Conservation (phyloP, 2,888 invertebrate species). For the Xestia ashworthii region DNA sequence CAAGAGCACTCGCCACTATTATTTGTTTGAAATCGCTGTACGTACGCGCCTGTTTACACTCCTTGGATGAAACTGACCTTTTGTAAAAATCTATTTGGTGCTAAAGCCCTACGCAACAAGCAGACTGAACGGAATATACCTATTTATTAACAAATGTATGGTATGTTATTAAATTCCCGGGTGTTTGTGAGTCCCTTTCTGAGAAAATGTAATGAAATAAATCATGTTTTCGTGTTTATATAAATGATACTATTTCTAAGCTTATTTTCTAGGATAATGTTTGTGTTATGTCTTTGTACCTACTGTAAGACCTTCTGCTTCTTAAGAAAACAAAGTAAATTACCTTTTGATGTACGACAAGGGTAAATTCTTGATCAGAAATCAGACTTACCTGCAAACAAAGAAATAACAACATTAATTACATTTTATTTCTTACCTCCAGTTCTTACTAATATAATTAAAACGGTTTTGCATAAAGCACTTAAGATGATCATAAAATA, state of each 20-base stretch:
- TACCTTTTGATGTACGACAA: not conserved
- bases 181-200: slow-evolving; percentile 6
- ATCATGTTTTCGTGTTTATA: slow-evolving; percentile 22
- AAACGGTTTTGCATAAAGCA: not conserved
- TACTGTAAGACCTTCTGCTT: not conserved
- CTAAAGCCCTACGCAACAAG: not conserved
- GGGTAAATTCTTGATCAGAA: not conserved
- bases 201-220: slow-evolving; percentile 29
- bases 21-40: not conserved
- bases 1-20: not conserved
- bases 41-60: not conserved
- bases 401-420: slow-evolving; percentile 6
- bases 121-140: slow-evolving; percentile 4
- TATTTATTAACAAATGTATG: slow-evolving; percentile 24
- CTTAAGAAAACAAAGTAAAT: not conserved
- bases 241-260: slow-evolving; percentile 11
- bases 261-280: slow-evolving; percentile 7
- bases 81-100: not conserved
- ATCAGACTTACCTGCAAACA: slow-evolving; percentile 38
- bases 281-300: not conserved
- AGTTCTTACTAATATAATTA: not conserved
- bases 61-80: not conserved
- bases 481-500: not conserved
- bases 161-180: slow-evolving; percentile 19
- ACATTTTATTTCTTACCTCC: not conserved